Base-by-base conservation (phyloP, 2,113 vertebrate species). In the Cnemophilus loriae region DNA sequence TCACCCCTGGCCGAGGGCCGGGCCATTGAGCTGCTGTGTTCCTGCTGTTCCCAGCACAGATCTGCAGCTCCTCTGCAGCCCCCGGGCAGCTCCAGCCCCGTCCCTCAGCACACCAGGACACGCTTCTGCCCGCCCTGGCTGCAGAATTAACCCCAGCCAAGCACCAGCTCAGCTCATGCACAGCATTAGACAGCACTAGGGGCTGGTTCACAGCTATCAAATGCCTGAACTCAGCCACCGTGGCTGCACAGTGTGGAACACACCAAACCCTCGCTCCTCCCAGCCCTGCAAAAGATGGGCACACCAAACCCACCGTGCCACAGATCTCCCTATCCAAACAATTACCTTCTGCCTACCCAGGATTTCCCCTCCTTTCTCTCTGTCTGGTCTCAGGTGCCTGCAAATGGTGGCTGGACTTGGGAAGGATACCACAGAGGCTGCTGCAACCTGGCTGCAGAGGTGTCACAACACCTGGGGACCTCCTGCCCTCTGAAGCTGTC, bases 121-220 rank as follows among this genome's bases (percentile, higher is more conserved):
- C 1, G 0, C 3, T 75, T 4, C 75, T 90, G 67, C 75, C 78
- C 55, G 67, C 33, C 76, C 49, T 60, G 67, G 28, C 50, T 10
- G 47, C 21, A 13, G 20, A 7, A 13, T 1, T 3, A 22, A 28
- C 24, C 64, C 37, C 47, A 28, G 49, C 28, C 41, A 1, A 59
- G 83, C 41, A 9, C 19, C n/a, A 56, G 67, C 67, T 46, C 49
- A 28, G 17, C 21, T 23, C 37, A 10, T 0, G 15, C 24, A 28
- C 37, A 17, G 63, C 67, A 35, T 1, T 0, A 46, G 53, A 30
- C 37, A 17, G 63, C 67, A 35, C 1, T 0, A 46, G 53, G 27
- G 71, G 57, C 59, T 3, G 0, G 28, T 2, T 13, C 23, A 4
- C 23, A 21, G 41, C 39, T 22, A 3, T 1, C 26, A 3, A 24